Base-by-base conservation (phyloP, 2,888 invertebrate genomes). In the Coenonympha glycerion region DNA sequence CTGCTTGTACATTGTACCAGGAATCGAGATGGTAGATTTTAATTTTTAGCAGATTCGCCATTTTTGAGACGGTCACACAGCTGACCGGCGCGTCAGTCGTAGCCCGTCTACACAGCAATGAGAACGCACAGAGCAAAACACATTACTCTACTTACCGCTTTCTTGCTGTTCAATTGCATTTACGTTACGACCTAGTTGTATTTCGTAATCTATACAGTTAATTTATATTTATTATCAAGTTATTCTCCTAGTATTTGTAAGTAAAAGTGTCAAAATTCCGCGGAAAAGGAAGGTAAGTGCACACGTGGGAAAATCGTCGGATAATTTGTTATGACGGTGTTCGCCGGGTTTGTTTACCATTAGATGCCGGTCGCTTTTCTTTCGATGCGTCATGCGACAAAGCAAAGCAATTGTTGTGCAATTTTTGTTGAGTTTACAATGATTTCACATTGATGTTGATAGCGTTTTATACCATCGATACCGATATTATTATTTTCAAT, bases 231-330 rank as follows among this genome's bases (percentile, higher is more conserved):
- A 28, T 22, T 37, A 24, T 31, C 8, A 37, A 18, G 39, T 26
- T 47, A 59, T 61, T 47, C 56, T 66, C 60, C 58, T 65, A 56
- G 58, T 58, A 61, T 64, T 59, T 52, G 28, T 61, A 68, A 68
- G 60, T 62, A 24, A 16, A 69, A 73, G 71, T 65, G 63, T 63
- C 61, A 65, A 85, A 71, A 86, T 86, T 83, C 86, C 87, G 66
- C 84, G 86, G 6, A 87, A 85, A 71, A 78, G 83, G 78, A 87
- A 87, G 86, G 86, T 87, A 64, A 84, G 85, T 79, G 55, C 1
- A 13, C 49, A 56, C 55, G 58, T 54, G 44, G 3, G 6, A 8
- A 26, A 40, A 24, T 16, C n/a, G 26, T 13, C n/a, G 16, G 11
- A 30, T n/a, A 19, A 19, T 2, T 11, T 18, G n/a, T 9, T n/a